Evolutionary conservation across 2,888 invertebrate species (phyloP).

Genomic region (Petrolisthes manimaculis): DNA sequence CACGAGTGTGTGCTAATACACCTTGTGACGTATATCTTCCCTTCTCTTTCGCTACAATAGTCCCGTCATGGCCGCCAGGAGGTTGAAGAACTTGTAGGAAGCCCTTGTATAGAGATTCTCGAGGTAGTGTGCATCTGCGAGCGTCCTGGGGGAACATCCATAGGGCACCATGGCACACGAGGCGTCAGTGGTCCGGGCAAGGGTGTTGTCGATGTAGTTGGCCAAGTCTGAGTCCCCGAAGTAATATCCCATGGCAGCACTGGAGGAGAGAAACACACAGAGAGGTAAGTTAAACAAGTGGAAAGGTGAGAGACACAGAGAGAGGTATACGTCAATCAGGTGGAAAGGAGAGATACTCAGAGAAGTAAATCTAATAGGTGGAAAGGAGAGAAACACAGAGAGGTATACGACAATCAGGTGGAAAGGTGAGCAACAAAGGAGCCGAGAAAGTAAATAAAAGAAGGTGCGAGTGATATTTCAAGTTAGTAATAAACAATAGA

Average conservation of each 20-base stretch:
- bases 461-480: no score
- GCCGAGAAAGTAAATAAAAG: no score
- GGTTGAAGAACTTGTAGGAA: conserved; percentile 42
- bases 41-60: not conserved
- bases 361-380: no score
- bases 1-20: no score
- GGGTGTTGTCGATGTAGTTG: conserved; percentile 30
- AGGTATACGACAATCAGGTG: no score
- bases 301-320: not conserved
- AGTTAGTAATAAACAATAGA: no score
- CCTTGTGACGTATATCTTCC: not conserved
- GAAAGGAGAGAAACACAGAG: not conserved
- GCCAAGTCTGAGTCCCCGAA: conserved; percentile 34
- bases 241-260: conserved; percentile 36
- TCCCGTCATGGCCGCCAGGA: conserved; percentile 6
- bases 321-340: not conserved
- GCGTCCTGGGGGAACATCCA: conserved; percentile 31
- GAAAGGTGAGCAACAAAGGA: no score
- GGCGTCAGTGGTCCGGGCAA: not conserved
- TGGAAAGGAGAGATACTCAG: no score
- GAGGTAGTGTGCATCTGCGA: conserved; percentile 35
- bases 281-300: not conserved
- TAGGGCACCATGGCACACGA: conserved; percentile 21
- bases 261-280: not conserved
- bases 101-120: conserved; percentile 38